Base-by-base conservation (phyloP, 2,888 invertebrate species). In the Drosophila prolongata region DNA sequence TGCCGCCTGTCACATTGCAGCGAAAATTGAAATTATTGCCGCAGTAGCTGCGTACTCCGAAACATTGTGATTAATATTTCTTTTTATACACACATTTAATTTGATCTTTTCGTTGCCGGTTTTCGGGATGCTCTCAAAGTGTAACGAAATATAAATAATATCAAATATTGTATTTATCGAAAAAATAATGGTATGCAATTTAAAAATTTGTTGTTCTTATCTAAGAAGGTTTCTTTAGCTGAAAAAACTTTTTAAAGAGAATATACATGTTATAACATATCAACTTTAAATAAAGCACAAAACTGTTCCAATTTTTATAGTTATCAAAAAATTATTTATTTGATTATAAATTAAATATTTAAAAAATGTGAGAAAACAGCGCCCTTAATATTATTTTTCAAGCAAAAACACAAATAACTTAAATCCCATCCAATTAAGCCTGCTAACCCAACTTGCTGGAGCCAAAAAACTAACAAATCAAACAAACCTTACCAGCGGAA, bases 11-110 rank as follows among this genome's bases (percentile, higher is more conserved):
- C 83, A 82, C 86, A 79, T 85, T 86, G 88, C 70, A 71, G 72
- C 80, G 77, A 64, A 87, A 87, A 85, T 85, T 87, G 79, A 85
- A 85, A 85, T 89, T 89, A 85, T 89, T 89, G 78, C 87, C 47
- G 49, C 62, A 66, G 55, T 24, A 56, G 46, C 67, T 14, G 44
- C 61, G 42, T 46, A 44, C 50, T 27, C 44, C 19, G 47, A 60
- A 50, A 50, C 43, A 49, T 58, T 65, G 43, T 50, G 58, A 87
- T 87, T 87, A 82, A 87, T 83, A 87, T 77, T 79, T 74, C 70
- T 72, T 70, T 77, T 64, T 60, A 67, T 76, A 70, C 50, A 68
- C 53, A 52, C 46, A 52, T 68, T 56, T 56, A 35, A 57, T 56
- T 69, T 44, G 55, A 16, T 14, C 8, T 13, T 38, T 16, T 75